Base-by-base conservation (phyloP, 2,888 invertebrate genomes). In the Amiota minor region DNA sequence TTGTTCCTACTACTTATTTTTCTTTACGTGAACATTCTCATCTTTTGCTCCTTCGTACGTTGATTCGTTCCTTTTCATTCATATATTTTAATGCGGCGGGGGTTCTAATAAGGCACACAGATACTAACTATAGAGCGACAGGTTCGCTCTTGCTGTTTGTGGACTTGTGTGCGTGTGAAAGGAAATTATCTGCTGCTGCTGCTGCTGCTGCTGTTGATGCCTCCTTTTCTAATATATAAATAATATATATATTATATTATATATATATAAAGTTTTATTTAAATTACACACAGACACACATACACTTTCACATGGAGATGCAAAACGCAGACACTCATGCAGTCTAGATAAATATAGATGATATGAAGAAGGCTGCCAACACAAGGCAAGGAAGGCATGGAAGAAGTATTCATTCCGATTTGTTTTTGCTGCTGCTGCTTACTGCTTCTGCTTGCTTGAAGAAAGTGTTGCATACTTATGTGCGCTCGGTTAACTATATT, bases 211-310 rank as follows among this genome's bases (percentile, higher is more conserved):
- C n/a, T 23, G 23, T 35, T 68, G 8, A 18, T 46, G 47, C 72
- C 45, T 50, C 62, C 69, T 47, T 61, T 71, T 74, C 83, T 83
- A 86, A 86, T 85, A 83, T 83, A 83, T 83, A 86, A 86, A 83
- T 82, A 86, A 86, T 68, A 83, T 86, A 86, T 65, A 65, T 86
- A 83, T 83, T 85, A 81, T 76, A 86, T 84, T 84, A 81, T 70
- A 78, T 75, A 62, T 68, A 68, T 68, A 53, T 68, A 68, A 53
- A 45, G 62, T 62, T 62, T 18, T 62, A 62, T 62, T 62, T 62
- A 45, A 62, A 62, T 35, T 62, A 16, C 45, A 16, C 45, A 45
- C 45, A 35, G 2, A 23, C 23, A 23, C 23, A 23, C 23, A 23
- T 1, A 23, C 14, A 20, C 18, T 16, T 3, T 59, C 53, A 68